Base-by-base conservation (phyloP, 2,113 vertebrate genomes). In the Gymnocephalus cernua region DNA sequence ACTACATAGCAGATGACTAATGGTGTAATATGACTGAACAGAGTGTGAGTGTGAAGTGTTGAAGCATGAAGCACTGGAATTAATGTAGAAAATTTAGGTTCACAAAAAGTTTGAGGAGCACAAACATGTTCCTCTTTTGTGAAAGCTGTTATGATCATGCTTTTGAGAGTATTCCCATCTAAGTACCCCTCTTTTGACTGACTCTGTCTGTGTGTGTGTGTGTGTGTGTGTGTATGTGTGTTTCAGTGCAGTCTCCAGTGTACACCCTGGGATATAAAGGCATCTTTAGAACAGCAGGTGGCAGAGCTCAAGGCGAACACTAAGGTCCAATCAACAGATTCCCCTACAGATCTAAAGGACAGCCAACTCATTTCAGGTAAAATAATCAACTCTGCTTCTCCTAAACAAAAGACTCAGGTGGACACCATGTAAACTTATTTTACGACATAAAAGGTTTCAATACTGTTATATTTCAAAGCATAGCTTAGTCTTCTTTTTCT, bases 221-320 rank as follows among this genome's bases (percentile, higher is more conserved):
- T 77, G 1, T 82, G 38, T 68, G 2, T 77, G 6, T 81, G 45
- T 77, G 1, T 82, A 2, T 77, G 6, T 81, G 45, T 77, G 1
- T 80, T 92, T 64, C 85, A 93, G 93, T 82, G 66, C 78, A 81
- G 76, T 75, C 64, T 91, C 53, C 88, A 92, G 82, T 82, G 77
- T 18, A 68, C 57, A 6, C 76, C 86, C 8, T 84, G 86, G 79
- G 91, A 91, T 66, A 90, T 95, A 74, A 91, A 95, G 82, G 93
- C 92, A 50, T 94, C 95, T 63, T 82, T 97, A 87, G 96, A 96
- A 59, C 93, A 96, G 89, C 96, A 96, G 85, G 92, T 97, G 65
- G 96, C 95, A 68, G 93, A 96, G 73, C 87, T 97, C 77, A 94
- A 93, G 27, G 83, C 96, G 76, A 92, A 95, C 58, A 82, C 93